Base-by-base conservation (phyloP, 2,888 invertebrate genomes). In the Diarsia brunnea region DNA sequence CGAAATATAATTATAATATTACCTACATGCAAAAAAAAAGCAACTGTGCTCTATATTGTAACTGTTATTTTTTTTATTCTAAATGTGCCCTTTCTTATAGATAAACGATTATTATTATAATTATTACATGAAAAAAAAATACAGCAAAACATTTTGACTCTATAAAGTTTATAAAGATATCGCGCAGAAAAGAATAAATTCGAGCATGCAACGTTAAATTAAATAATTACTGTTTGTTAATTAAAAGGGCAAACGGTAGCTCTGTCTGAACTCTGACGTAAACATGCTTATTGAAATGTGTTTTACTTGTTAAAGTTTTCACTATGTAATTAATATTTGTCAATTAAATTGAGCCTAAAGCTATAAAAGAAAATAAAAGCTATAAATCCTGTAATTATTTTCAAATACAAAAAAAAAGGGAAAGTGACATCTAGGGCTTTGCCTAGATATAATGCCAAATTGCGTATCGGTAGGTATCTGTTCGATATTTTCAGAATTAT, bases 111-210 rank as follows among this genome's bases (percentile, higher is more conserved):
- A 0, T 19, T 45, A 45, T 45, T 45, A 47, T 5, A 47, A 16
- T 16, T 16, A 14, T 16, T 47, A 5, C 19, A n/a, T 53, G 53
- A n/a, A 53, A 53, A 53, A 53, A 24, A 24, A 5, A 14, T 14
- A 24, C 24, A 2, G 55, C 5, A 14, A 55, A 55, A 14, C 55
- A 5, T n/a, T 53, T 24, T n/a, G n/a, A n/a, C n/a, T n/a, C n/a
- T n/a, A n/a, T n/a, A n/a, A n/a, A n/a, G n/a, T n/a, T n/a, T n/a
- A n/a, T n/a, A n/a, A n/a, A n/a, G n/a, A n/a, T n/a, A n/a, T n/a
- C 49, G n/a, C 19, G n/a, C 14, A 49, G 43, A 78, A 66, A 61
- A 49, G 27, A 75, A 72, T 66, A 31, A 55, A 58, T 67, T 80
- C 55, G 14, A 72, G 14, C 63, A 73, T 63, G 43, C 63, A 73